Evolutionary conservation across 2,113 vertebrate genomes (phyloP).

Genomic region (Heliornis fulica): DNA sequence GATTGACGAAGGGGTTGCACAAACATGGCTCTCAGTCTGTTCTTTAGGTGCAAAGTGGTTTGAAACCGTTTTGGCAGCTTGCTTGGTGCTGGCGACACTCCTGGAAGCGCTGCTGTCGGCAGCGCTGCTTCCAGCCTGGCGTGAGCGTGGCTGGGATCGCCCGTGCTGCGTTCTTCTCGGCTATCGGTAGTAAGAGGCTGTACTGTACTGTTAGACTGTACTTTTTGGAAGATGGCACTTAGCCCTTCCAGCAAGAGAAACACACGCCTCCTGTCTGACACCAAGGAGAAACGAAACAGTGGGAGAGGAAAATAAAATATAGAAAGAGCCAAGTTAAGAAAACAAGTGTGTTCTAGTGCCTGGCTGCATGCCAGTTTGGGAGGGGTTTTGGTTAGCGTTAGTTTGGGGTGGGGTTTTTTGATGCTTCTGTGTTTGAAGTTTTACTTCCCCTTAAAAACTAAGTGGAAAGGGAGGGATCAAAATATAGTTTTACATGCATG

Average conservation of each 20-base stretch:
- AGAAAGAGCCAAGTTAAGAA: neutral
- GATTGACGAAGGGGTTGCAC: neutral
- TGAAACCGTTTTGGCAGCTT: neutral
- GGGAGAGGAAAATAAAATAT: neutral
- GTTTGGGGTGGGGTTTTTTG: neutral
- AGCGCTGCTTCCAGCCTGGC: neutral
- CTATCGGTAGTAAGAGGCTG: neutral
- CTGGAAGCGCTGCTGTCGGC: neutral
- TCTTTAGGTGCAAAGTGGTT: neutral
- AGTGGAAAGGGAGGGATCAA: neutral
- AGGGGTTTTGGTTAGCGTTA: neutral
- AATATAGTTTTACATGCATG: neutral
- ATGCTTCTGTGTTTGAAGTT: neutral
- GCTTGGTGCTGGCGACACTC: neutral
- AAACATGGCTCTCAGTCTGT: neutral
- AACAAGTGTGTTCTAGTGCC: neutral
- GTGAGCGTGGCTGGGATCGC: neutral
- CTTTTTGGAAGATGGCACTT: neutral
- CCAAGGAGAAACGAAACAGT: neutral
- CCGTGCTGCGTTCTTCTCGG: neutral
- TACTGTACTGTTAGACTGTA: too few relatives aligned
- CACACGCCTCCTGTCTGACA: neutral
- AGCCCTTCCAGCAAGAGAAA: neutral
- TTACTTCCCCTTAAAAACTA: constrained; percentile 19
- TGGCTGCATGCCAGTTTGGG: neutral